These are phyloP conservation scores for Percopsis transmontana DNA, from an alignment of 2,113 vertebrate species.

Conservation along the genomic window DNA sequence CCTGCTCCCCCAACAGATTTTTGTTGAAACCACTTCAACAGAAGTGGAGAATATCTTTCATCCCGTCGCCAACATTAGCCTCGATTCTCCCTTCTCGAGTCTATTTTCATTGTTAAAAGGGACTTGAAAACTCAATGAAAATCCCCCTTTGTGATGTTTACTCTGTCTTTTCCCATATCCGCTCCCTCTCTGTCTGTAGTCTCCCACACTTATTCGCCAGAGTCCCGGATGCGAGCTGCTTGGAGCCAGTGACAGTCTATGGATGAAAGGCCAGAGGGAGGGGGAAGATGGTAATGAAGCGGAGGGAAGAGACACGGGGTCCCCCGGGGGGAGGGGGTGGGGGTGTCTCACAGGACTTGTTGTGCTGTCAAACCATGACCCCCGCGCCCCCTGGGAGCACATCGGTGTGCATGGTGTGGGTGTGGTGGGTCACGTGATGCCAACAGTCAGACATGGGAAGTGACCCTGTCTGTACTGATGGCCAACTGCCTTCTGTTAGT, in stretches of 20 bases:
- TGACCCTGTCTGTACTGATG: constrained; percentile 60
- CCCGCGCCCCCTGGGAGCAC: constrained; percentile 62
- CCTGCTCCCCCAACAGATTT: neutral
- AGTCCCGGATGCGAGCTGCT: constrained; percentile 68
- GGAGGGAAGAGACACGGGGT: constrained; percentile 67
- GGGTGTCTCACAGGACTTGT: constrained; percentile 61
- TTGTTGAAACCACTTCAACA: constrained; percentile 39
- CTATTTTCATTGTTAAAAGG: constrained; percentile 27
- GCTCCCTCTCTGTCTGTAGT: constrained; percentile 46
- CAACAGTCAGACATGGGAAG: constrained; percentile 74
- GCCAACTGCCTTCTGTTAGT: constrained; percentile 56
- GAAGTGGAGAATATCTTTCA: constrained; percentile 18
- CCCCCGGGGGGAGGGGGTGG: constrained; percentile 33
- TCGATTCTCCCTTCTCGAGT: constrained; percentile 26
- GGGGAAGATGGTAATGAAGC: constrained; percentile 71
- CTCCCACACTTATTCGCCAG: constrained; percentile 61
- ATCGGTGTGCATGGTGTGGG: constrained; percentile 21
- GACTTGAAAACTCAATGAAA: constrained; percentile 57
- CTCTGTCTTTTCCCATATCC: constrained; percentile 73
- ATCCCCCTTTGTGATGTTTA: constrained; percentile 67
- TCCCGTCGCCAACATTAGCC: constrained; percentile 16
- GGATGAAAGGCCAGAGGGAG: constrained; percentile 69
- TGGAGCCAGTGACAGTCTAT: constrained; percentile 66
- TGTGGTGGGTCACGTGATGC: constrained; percentile 63
- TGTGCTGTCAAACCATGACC: constrained; percentile 60